Conservation (phyloP, 2,113 vertebrate species). For the Ammodramus savannarum region DNA sequence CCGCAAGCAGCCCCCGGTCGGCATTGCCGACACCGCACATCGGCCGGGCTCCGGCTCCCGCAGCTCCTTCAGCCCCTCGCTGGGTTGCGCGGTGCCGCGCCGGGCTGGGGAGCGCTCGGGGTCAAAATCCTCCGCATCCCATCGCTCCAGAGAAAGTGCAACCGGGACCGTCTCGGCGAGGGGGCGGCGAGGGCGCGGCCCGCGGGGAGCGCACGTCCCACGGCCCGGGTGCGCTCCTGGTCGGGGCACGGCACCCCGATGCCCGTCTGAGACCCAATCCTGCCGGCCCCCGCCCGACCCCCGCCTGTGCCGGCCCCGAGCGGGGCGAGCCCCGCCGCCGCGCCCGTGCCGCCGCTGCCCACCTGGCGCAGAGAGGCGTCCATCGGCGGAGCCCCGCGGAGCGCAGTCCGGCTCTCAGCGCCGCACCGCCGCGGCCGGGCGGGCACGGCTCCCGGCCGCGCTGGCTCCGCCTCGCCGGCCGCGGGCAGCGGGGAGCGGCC, state of each 20-base stretch:
- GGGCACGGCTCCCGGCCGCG: too few relatives aligned
- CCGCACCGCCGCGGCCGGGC: too few relatives aligned
- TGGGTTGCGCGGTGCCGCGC: not conserved
- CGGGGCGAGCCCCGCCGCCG: not conserved
- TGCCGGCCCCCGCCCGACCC: not conserved
- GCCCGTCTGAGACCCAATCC: not conserved
- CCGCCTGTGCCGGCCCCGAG: not conserved
- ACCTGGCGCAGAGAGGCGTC: conserved; percentile 12
- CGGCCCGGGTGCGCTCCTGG: not conserved
- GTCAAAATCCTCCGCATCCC: not conserved
- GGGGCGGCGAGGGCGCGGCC: not conserved
- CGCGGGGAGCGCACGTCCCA: not conserved
- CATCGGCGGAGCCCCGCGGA: not conserved
- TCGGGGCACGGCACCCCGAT: not conserved
- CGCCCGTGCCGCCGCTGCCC: not conserved
- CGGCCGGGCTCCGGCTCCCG: not conserved
- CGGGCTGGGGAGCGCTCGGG: not conserved
- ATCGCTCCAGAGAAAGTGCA: not conserved
- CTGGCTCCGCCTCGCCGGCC: too few relatives aligned
- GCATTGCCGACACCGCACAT: not conserved
- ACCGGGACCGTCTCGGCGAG: not conserved
- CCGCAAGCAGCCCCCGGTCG: not conserved
- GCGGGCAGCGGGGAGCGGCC: too few relatives aligned
- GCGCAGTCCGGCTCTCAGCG: too few relatives aligned
- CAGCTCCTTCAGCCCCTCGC: not conserved